phyloP scores from a whole-genome alignment of 2,888 invertebrate species.

The Stegophylla sp. region DNA sequence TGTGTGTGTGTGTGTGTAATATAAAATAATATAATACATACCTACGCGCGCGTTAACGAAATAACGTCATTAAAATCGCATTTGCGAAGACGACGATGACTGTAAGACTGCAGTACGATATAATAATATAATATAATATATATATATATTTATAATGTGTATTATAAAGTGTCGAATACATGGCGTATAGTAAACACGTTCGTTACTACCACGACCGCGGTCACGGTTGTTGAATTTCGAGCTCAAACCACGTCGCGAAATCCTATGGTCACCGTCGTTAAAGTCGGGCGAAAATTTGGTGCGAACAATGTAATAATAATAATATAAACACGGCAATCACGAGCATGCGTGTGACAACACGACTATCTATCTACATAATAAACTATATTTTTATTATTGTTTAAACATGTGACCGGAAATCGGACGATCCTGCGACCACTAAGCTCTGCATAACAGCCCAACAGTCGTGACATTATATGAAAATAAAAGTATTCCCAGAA shows the following conservation, averaged over 20 bases:
- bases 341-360: too few relatives aligned
- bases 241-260: background rate
- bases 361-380: too few relatives aligned
- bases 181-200: background rate
- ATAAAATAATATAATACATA: background rate
- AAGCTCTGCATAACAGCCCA: too few relatives aligned
- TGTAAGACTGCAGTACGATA: background rate
- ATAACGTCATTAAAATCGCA: slow-evolving; percentile 55
- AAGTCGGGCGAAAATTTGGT: background rate
- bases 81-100: slow-evolving; percentile 27
- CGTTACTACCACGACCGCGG: background rate
- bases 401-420: too few relatives aligned
- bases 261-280: background rate
- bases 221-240: slow-evolving; percentile 13
- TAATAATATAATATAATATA: background rate
- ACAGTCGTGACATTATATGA: too few relatives aligned
- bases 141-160: background rate
- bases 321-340: too few relatives aligned
- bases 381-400: too few relatives aligned
- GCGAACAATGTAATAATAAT: background rate
- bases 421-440: too few relatives aligned
- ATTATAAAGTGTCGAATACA: too few relatives aligned
- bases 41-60: slow-evolving; percentile 28
- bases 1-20: background rate
- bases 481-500: too few relatives aligned